Evolutionary conservation across 2,797 vertebrate genomes (phyloP).

Genomic region (Okamejei kenojei): DNA sequence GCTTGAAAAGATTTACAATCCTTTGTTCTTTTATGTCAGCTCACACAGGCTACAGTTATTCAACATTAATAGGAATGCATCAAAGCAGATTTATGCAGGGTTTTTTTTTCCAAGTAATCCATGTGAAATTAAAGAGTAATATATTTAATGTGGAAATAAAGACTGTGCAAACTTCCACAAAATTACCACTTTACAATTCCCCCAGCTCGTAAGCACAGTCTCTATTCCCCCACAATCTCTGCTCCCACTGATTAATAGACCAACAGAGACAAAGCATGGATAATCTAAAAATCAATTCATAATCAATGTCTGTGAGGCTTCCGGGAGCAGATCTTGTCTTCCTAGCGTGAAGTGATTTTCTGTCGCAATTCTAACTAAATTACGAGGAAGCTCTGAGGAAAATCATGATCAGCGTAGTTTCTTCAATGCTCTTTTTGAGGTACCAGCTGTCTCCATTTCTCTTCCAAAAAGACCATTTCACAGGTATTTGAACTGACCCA

Average conservation of each 20-base stretch:
- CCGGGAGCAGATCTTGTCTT: neutral
- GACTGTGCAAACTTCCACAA: too few relatives aligned
- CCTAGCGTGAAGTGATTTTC: neutral
- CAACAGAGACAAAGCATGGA: neutral
- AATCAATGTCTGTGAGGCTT: neutral
- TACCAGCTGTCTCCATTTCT: neutral
- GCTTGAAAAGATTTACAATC: slow-evolving; percentile 45
- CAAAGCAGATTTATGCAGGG: neutral
- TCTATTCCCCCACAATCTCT: too few relatives aligned
- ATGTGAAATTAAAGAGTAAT: slow-evolving; percentile 1
- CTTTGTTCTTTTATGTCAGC: slow-evolving; percentile 34
- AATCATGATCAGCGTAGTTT: neutral
- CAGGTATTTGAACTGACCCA: neutral
- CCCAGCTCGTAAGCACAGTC: neutral
- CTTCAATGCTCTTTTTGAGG: neutral
- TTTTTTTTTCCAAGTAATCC: neutral
- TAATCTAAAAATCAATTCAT: neutral
- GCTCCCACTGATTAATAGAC: neutral
- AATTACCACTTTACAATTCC: neutral
- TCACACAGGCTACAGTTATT: slow-evolving; percentile 31
- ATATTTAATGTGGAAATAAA: neutral
- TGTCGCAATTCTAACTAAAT: neutral
- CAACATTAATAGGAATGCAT: slow-evolving; percentile 20
- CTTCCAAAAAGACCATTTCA: neutral
- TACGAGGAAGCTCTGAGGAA: neutral